Percentiles rank a stretch among this genome's conserved stretches.
Conservation (phyloP, 2,888 invertebrate genomes). For the Mesorhabditis spiculigera region DNA sequence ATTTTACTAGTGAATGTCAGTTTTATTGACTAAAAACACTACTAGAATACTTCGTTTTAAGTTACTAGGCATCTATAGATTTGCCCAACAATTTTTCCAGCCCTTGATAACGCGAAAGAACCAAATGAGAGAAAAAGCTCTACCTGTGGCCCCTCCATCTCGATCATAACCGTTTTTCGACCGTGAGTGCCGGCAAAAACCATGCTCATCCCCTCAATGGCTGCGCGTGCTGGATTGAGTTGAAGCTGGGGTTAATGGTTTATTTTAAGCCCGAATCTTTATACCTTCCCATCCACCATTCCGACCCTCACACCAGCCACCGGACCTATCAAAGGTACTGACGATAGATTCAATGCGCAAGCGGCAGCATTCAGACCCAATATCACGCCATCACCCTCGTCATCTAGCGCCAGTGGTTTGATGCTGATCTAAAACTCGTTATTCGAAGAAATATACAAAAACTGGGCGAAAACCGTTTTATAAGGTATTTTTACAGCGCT, state of each 20-base stretch:
- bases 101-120: background rate
- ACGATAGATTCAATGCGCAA: constrained; percentile 82
- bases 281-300: constrained; percentile 67
- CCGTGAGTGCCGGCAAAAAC: constrained; percentile 77
- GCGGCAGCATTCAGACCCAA: constrained; percentile 86
- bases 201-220: constrained; percentile 73
- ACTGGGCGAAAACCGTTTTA: background rate
- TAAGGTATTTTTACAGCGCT: background rate
- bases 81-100: too few species aligned
- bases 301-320: constrained; percentile 89
- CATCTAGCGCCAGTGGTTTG: constrained; percentile 86
- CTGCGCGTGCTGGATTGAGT: background rate
- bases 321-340: constrained; percentile 94
- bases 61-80: too few species aligned
- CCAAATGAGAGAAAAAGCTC: background rate
- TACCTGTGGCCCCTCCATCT: constrained; percentile 48
- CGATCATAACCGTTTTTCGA: constrained; percentile 60
- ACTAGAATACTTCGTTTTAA: too few species aligned
- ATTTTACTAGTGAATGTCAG: too few species aligned
- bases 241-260: background rate
- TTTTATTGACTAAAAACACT: too few species aligned
- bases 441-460: constrained; percentile 3
- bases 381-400: constrained; percentile 81
- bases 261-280: background rate
- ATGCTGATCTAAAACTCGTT: constrained; percentile 65